phyloP scores from a whole-genome alignment of 1,140 invertebrate genomes.

The Listronotus bonariensis region DNA sequence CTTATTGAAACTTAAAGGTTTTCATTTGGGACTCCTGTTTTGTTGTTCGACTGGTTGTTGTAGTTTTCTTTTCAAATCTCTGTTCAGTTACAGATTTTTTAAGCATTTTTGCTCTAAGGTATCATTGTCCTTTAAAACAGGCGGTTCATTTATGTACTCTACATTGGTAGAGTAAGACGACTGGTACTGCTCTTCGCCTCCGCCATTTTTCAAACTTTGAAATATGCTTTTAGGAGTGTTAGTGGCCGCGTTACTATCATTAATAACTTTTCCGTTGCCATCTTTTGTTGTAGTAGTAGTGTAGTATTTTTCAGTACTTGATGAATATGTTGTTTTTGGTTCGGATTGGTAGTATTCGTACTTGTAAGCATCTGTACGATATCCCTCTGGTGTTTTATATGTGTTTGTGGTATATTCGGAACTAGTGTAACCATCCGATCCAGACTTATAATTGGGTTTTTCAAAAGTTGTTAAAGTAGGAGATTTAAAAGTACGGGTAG shows the following conservation, averaged over 20 bases:
- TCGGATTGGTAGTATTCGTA: conserved; percentile 50
- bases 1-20: conserved; percentile 55
- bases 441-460: background rate
- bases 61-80: conserved; percentile 60
- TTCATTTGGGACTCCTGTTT: conserved; percentile 60
- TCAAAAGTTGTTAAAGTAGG: conserved; percentile 13
- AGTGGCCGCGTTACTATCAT: background rate
- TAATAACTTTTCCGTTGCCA: conserved; percentile 8
- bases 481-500: conserved; percentile 3
- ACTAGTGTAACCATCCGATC: conserved; percentile 44
- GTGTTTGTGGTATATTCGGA: conserved; percentile 50
- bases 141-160: conserved; percentile 55
- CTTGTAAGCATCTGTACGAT: conserved; percentile 49
- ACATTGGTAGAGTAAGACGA: conserved; percentile 53
- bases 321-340: conserved; percentile 51
- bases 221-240: conserved; percentile 42
- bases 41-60: conserved; percentile 57
- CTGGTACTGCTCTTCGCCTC: conserved; percentile 42
- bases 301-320: conserved; percentile 57
- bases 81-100: conserved; percentile 61
- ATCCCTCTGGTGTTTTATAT: conserved; percentile 52
- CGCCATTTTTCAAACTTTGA: conserved; percentile 48
- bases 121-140: conserved; percentile 55
- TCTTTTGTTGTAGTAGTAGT: conserved; percentile 51
- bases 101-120: conserved; percentile 58